Conservation (phyloP, 2,797 vertebrate species). For the Pelochelys cantorii region DNA sequence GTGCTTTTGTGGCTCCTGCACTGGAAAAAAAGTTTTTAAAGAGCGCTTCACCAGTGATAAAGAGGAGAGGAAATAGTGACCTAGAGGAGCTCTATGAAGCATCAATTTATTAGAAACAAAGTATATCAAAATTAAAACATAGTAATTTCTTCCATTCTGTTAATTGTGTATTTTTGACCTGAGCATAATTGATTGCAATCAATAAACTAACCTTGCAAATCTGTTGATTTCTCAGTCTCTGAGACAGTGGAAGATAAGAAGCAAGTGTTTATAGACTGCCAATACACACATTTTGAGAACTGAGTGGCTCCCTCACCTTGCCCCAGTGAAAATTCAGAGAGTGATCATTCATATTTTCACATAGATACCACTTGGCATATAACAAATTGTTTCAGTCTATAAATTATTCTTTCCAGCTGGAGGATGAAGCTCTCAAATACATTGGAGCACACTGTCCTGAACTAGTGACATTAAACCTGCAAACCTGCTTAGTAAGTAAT, state of each 20-base stretch:
- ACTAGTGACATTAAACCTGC: constrained; percentile 94
- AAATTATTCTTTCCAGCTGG: constrained; percentile 83
- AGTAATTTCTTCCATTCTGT: neutral
- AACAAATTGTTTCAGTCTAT: neutral
- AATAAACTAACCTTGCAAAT: neutral
- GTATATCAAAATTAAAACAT: neutral
- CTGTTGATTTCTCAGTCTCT: neutral
- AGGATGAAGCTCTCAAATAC: constrained; percentile 96
- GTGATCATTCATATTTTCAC: neutral
- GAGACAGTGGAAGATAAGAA: rapidly evolving
- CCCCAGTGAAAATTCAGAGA: neutral
- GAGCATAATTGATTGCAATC: neutral
- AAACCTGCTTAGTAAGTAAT: constrained; percentile 94
- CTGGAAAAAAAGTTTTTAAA: neutral
- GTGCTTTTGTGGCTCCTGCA: neutral
- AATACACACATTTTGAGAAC: neutral
- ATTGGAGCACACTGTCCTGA: constrained; percentile 95
- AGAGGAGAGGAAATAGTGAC: neutral
- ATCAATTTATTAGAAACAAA: neutral
- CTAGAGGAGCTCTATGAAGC: neutral
- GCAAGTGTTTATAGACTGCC: rapidly evolving
- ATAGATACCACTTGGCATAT: neutral
- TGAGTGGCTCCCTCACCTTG: neutral
- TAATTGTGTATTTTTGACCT: neutral
- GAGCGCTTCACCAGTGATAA: neutral